Evolutionary conservation across 2,888 invertebrate genomes (phyloP).

Genomic region (Protonemura montana): DNA sequence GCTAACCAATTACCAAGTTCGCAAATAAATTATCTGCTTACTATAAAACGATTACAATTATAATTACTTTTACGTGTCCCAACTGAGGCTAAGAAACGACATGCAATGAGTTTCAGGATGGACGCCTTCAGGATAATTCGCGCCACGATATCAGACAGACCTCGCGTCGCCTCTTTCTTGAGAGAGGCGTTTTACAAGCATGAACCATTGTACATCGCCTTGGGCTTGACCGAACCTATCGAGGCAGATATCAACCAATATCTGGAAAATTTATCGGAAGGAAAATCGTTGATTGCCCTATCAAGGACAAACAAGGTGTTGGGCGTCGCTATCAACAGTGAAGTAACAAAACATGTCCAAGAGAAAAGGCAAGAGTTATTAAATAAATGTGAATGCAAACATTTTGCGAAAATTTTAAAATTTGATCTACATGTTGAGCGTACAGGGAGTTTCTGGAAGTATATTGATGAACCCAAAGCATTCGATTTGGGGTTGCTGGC

Average conservation of each 20-base stretch:
- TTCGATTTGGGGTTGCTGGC: neutral
- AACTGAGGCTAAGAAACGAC: no score
- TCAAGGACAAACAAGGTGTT: neutral
- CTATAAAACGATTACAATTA: no score
- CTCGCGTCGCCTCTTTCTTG: conserved; percentile 4
- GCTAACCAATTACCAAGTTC: no score
- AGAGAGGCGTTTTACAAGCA: conserved; percentile 29
- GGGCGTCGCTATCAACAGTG: neutral
- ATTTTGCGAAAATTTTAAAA: neutral
- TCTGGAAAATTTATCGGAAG: neutral
- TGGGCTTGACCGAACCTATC: neutral
- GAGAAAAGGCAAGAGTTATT: neutral
- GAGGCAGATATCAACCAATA: conserved; percentile 14
- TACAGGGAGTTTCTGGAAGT: neutral
- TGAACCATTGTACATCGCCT: neutral
- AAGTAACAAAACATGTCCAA: neutral
- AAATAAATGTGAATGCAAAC: neutral
- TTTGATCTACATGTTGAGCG: neutral
- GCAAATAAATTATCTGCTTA: no score
- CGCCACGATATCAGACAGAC: neutral
- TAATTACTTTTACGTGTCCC: no score
- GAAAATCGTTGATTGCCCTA: conserved; percentile 18
- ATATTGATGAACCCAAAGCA: neutral
- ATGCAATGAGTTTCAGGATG: no score
- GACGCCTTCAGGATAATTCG: neutral